phyloP scores from a whole-genome alignment of 2,113 vertebrate species.

The Probosciger aterrimus region DNA sequence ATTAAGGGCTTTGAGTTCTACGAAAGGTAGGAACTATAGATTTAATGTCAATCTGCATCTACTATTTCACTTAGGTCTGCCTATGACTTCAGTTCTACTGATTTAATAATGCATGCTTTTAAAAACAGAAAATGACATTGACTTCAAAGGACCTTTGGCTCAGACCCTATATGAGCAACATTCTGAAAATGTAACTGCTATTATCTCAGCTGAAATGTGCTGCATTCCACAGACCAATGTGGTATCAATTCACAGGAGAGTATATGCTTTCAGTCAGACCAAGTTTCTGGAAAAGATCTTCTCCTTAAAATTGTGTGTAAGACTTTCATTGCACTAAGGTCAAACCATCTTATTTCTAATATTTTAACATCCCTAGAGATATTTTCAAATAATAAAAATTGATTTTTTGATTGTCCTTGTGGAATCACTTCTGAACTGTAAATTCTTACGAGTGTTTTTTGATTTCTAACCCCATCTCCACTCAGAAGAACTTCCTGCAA shows the following conservation, averaged over 20 bases:
- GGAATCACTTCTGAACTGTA: neutral
- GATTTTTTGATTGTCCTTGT: neutral
- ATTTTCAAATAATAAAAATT: constrained; percentile 1
- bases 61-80: neutral
- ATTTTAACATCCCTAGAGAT: neutral
- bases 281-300: neutral
- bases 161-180: neutral
- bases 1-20: neutral
- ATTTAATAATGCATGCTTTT: neutral
- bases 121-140: neutral
- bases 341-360: neutral
- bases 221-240: neutral
- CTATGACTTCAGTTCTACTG: neutral
- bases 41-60: neutral
- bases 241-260: neutral
- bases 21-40: neutral
- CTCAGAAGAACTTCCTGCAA: neutral
- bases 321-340: neutral
- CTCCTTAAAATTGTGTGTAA: neutral
- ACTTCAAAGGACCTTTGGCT: neutral
- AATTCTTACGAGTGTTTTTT: neutral
- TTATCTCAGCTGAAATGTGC: neutral
- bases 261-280: neutral
- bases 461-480: neutral
- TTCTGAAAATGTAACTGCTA: neutral